These are phyloP conservation scores for Gavialis gangeticus DNA, from an alignment of 2,113 vertebrate genomes.

Conservation along the genomic window DNA sequence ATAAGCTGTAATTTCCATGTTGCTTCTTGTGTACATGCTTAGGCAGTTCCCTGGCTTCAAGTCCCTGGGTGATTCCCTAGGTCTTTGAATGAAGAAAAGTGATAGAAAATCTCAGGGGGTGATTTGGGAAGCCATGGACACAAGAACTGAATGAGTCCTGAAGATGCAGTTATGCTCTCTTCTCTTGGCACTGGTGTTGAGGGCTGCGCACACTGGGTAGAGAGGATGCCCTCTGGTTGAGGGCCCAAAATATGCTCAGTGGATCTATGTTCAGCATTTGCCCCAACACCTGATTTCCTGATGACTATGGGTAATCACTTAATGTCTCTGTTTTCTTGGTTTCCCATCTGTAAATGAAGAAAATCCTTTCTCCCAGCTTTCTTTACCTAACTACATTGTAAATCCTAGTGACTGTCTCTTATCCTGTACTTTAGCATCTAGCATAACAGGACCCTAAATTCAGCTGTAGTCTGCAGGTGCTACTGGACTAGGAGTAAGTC, in stretches of 20 bases:
- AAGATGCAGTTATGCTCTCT: rapidly evolving
- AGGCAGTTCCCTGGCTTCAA: neutral
- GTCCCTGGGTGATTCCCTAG: neutral
- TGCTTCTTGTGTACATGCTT: neutral
- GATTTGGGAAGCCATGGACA: rapidly evolving
- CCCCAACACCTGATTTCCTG: neutral
- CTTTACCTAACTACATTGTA: neutral
- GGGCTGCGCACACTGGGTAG: rapidly evolving
- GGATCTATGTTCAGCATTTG: neutral
- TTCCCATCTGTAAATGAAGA: neutral
- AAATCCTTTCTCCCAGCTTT: neutral
- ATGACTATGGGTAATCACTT: neutral
- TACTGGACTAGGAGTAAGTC: neutral
- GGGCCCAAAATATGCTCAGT: neutral
- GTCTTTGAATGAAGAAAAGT: neutral
- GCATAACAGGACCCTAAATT: neutral
- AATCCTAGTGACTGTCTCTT: neutral
- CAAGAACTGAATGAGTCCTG: neutral
- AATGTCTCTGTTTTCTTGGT: neutral
- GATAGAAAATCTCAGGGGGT: neutral
- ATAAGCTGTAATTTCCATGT: neutral
- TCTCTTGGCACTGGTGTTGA: neutral
- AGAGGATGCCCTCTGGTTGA: rapidly evolving
- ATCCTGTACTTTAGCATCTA: neutral
- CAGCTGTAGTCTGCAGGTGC: neutral